Evolutionary conservation across 2,888 invertebrate genomes (phyloP).

Genomic region (Drosophila kuntzei): DNA sequence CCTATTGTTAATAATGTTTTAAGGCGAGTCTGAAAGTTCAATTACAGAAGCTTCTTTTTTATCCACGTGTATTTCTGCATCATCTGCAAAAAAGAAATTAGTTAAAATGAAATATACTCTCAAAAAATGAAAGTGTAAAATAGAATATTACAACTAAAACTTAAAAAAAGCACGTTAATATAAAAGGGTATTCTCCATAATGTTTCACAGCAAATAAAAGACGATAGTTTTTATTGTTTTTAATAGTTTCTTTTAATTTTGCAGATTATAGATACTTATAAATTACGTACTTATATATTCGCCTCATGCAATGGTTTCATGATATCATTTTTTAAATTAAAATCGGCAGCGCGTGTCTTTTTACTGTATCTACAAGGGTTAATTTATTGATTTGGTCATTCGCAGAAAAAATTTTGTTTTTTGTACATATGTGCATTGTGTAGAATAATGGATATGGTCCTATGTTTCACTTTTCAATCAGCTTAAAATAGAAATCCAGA

Average conservation of each 20-base stretch:
- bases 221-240: slow-evolving; percentile 35
- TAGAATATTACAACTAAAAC: slow-evolving; percentile 15
- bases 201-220: slow-evolving; percentile 47
- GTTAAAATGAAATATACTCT: slow-evolving; percentile 33
- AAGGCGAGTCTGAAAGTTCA: slow-evolving; percentile 63
- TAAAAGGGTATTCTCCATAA: not conserved
- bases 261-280: slow-evolving; percentile 48
- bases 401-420: slow-evolving; percentile 24
- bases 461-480: slow-evolving; percentile 31
- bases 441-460: slow-evolving; percentile 27
- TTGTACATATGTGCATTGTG: slow-evolving; percentile 40
- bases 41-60: slow-evolving; percentile 68
- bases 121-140: slow-evolving; percentile 29
- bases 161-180: slow-evolving; percentile 5
- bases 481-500: slow-evolving; percentile 49
- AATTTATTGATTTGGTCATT: slow-evolving; percentile 40
- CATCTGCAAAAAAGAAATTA: slow-evolving; percentile 53
- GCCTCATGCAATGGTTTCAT: slow-evolving; percentile 32
- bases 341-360: slow-evolving; percentile 20
- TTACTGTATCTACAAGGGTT: slow-evolving; percentile 16
- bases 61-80: slow-evolving; percentile 24
- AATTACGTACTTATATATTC: slow-evolving; percentile 23
- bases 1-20: slow-evolving; percentile 16
- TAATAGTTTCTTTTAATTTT: slow-evolving; percentile 56
- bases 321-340: slow-evolving; percentile 22